Evolutionary conservation across 2,888 invertebrate genomes (phyloP), one percentile per base, ranked within the genome.

Genomic region (Pristionchus fissidentatus): DNA sequence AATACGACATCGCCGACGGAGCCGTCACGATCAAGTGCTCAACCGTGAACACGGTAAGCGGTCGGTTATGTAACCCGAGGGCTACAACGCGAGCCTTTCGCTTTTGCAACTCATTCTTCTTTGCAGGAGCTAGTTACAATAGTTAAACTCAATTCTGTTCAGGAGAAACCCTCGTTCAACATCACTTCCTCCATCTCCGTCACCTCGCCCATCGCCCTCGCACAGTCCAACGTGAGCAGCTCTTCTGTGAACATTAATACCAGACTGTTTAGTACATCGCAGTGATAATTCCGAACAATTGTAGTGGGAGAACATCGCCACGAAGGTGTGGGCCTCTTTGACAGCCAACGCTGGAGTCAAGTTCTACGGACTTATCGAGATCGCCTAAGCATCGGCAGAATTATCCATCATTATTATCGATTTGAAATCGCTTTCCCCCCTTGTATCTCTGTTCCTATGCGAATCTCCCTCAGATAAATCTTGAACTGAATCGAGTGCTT

Each of bases 261-360:
- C 19, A 62, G 3, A 35, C 4, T 29, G 19, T 4, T 22, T 29
- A 62, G n/a, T 62, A 35, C 5, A 29, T 13, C 8, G 19, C 62
- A 62, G 19, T 22, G 10, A 29, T 29, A 62, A 62, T 7, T 5
- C 19, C n/a, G 1, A 73, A 41, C n/a, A 15, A 2, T 5, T 38
- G 5, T 41, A 75, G 75, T 75, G 75, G 75, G 75, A 75, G 49
- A 75, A 46, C 49, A 75, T 75, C 32, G 75, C 49, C 15, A 75
- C 38, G 22, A 75, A 75, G 49, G 75, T 75, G 49, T 75, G 49
- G 49, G 46, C 75, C 5, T 32, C 38, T 1, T 49, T 75, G 13
- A 75, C 49, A 4, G 15, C 15, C 75, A 32, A 75, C 32, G 75
- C 75, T 3, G 75, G 75, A 75, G 75, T 75, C 46, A 75, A 75